Evolutionary conservation across 2,797 vertebrate species (phyloP).

Genomic region (Characodon lateralis): DNA sequence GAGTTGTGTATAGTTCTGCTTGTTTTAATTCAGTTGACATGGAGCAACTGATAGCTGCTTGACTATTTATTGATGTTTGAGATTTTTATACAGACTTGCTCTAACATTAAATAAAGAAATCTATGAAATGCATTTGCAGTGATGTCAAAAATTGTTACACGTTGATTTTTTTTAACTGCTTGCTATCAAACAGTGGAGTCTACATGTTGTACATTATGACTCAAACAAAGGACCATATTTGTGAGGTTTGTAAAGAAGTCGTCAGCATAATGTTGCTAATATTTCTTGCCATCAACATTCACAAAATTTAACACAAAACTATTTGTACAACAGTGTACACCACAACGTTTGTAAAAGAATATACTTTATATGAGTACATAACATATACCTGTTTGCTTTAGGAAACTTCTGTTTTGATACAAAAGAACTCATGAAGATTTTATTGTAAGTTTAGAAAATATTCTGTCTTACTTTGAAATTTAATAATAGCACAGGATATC

Average conservation of each 20-base stretch:
- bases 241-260: not conserved
- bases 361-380: too few species aligned
- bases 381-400: not conserved
- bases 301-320: not conserved
- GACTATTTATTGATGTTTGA: constrained; percentile 7
- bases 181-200: not conserved
- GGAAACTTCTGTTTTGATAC: not conserved
- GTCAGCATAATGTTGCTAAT: too few species aligned
- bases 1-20: not conserved
- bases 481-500: not conserved
- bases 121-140: not conserved
- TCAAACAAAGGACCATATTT: not conserved
- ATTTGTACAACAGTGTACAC: not conserved
- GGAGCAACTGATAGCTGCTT: not conserved
- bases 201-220: not conserved
- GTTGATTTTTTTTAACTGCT: not conserved
- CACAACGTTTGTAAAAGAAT: not conserved
- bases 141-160: not conserved
- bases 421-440: not conserved
- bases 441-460: not conserved
- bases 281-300: not conserved
- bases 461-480: not conserved
- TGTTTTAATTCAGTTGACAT: not conserved
- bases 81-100: not conserved
- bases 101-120: not conserved